Conservation (phyloP, 2,797 vertebrate species). For the Pogoniulus pusillus region DNA sequence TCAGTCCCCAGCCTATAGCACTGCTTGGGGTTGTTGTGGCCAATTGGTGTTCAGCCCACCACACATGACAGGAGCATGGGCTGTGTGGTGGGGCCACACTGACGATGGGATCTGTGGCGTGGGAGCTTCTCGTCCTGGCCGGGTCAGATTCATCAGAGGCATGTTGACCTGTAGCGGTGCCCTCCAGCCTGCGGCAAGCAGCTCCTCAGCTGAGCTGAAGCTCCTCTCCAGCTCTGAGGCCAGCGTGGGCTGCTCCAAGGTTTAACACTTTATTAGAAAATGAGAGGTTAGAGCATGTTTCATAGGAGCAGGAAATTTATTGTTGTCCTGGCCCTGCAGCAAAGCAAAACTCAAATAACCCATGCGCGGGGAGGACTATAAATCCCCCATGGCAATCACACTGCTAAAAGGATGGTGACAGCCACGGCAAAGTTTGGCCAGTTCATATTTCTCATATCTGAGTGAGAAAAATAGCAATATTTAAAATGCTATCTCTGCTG, state of each 20-base stretch:
- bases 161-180: not conserved
- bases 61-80: rapidly evolving
- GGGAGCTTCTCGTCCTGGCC: not conserved
- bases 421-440: slow-evolving; percentile 34
- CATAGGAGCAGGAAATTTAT: slow-evolving; percentile 39
- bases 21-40: no score
- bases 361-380: not conserved
- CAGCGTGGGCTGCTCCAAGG: not conserved
- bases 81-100: not conserved
- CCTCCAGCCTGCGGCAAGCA: rapidly evolving
- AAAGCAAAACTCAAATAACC: slow-evolving; percentile 43
- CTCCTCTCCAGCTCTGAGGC: not conserved
- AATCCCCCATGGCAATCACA: slow-evolving; percentile 33
- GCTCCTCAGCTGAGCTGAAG: not conserved
- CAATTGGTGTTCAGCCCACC: rapidly evolving
- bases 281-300: slow-evolving; percentile 52
- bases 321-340: slow-evolving; percentile 37
- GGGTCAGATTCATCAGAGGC: not conserved
- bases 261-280: slow-evolving; percentile 57
- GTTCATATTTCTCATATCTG: slow-evolving; percentile 58
- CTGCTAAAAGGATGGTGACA: slow-evolving; percentile 40
- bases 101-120: not conserved
- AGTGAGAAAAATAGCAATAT: slow-evolving; percentile 40
- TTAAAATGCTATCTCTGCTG: slow-evolving; percentile 8
- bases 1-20: no score